Percentiles rank a stretch among this genome's conserved stretches.
Evolutionary conservation across 2,888 invertebrate genomes (phyloP).

Genomic region (Rhyacophila evoluta): DNA sequence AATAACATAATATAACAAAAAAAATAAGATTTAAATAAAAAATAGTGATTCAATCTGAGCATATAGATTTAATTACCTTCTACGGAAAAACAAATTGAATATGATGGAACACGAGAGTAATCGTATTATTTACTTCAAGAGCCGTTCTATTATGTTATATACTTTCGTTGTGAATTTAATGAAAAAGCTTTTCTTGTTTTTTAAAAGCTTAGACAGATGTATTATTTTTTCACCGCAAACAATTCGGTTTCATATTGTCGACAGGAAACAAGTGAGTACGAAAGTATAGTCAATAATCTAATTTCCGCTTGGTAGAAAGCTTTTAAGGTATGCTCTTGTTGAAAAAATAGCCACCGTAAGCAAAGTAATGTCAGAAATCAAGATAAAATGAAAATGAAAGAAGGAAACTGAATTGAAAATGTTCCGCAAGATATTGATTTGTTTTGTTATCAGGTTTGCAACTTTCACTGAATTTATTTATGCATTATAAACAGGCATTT

Average conservation of each 20-base stretch:
- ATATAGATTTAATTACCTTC: too few relatives aligned
- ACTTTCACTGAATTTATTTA: too few relatives aligned
- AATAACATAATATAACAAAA: too few relatives aligned
- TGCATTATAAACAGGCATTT: too few relatives aligned
- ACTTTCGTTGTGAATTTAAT: too few relatives aligned
- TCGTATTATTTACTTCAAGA: too few relatives aligned
- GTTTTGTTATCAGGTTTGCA: too few relatives aligned
- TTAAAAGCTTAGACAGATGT: neutral
- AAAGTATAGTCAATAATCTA: conserved; percentile 57
- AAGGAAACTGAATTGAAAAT: neutral
- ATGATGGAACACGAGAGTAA: too few relatives aligned
- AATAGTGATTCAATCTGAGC: too few relatives aligned
- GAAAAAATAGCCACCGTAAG: conserved; percentile 31
- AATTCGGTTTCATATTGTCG: neutral
- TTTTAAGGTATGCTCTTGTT: conserved; percentile 56
- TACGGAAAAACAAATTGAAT: too few relatives aligned
- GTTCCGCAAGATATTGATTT: neutral
- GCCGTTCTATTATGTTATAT: too few relatives aligned
- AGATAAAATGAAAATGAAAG: neutral
- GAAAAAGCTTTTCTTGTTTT: neutral
- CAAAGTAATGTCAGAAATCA: neutral
- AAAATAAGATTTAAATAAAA: too few relatives aligned
- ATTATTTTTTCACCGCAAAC: neutral
- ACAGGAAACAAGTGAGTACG: conserved; percentile 45
- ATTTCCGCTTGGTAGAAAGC: conserved; percentile 57